A percentile compares a stretch with the other conserved stretches of the same genome.
phyloP scores from a whole-genome alignment of 2,797 vertebrate species.

The Onychomys leucogaster region DNA sequence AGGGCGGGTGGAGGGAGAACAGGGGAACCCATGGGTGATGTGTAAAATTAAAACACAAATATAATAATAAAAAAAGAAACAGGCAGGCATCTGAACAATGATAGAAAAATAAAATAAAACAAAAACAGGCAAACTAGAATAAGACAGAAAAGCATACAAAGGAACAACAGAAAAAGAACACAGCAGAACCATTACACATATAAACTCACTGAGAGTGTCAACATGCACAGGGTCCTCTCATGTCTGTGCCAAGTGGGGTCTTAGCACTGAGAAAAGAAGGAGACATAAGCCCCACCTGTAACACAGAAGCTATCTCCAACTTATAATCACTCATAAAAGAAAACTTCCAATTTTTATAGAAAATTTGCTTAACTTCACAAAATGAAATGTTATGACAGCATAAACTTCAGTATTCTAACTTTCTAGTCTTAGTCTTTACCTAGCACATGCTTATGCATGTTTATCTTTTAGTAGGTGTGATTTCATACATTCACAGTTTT shows the following conservation, averaged over 20 bases:
- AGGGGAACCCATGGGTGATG: no score
- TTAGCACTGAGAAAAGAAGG: not conserved
- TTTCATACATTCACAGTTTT: not conserved
- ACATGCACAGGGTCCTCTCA: no score
- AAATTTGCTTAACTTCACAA: not conserved
- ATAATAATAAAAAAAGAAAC: no score
- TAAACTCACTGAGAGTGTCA: not conserved
- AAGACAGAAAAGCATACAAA: not conserved
- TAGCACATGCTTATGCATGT: not conserved
- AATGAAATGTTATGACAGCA: not conserved
- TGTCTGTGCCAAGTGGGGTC: not conserved
- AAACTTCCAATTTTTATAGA: not conserved
- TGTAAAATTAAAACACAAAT: no score
- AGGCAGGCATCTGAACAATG: no score
- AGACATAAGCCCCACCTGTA: not conserved
- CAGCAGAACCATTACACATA: not conserved
- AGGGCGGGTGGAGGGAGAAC: no score
- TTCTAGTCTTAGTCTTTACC: not conserved
- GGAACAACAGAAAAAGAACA: not conserved
- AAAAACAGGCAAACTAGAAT: not conserved
- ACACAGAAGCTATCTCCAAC: not conserved
- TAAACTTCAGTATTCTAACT: not conserved
- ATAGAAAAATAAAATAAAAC: no score
- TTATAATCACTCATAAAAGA: not conserved
- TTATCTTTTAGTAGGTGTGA: not conserved